A percentile compares a stretch with the other conserved stretches of the same genome.
phyloP scores from a whole-genome alignment of 1,140 invertebrate species.

The Whitmania pigra region DNA sequence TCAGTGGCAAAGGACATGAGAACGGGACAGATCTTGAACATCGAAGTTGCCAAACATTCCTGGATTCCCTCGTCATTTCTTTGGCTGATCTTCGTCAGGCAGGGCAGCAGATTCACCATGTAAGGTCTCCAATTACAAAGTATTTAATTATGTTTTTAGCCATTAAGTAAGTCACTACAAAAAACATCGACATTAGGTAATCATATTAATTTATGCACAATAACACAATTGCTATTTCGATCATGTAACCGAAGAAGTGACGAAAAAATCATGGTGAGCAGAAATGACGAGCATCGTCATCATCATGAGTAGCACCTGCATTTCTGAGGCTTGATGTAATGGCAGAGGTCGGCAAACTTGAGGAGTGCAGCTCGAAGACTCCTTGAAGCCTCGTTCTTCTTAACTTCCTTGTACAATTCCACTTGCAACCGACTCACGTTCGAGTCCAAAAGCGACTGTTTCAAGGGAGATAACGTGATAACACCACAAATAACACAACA shows the following conservation, averaged over 20 bases:
- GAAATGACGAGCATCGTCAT: too few relatives aligned
- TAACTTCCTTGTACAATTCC: conserved; percentile 68
- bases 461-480: conserved; percentile 34
- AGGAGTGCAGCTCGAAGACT: conserved; percentile 58
- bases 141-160: too few relatives aligned
- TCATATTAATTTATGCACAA: too few relatives aligned
- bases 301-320: conserved; percentile 42
- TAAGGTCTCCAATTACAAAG: conserved; percentile 49
- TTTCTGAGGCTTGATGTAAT: conserved; percentile 55
- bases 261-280: too few relatives aligned
- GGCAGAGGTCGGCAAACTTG: conserved; percentile 58
- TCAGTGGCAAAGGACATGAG: conserved; percentile 61
- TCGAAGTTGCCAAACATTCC: conserved; percentile 56
- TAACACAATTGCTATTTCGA: too few relatives aligned
- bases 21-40: conserved; percentile 56
- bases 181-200: conserved; percentile 25
- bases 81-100: conserved; percentile 53
- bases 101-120: conserved; percentile 58
- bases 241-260: too few relatives aligned
- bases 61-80: conserved; percentile 59
- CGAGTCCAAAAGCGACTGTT: conserved; percentile 48
- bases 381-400: conserved; percentile 57
- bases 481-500: too few relatives aligned
- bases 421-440: conserved; percentile 58
- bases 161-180: not conserved